These are phyloP conservation scores for Urocolius indicus DNA, from an alignment of 2,113 vertebrate genomes.

Conservation along the genomic window DNA sequence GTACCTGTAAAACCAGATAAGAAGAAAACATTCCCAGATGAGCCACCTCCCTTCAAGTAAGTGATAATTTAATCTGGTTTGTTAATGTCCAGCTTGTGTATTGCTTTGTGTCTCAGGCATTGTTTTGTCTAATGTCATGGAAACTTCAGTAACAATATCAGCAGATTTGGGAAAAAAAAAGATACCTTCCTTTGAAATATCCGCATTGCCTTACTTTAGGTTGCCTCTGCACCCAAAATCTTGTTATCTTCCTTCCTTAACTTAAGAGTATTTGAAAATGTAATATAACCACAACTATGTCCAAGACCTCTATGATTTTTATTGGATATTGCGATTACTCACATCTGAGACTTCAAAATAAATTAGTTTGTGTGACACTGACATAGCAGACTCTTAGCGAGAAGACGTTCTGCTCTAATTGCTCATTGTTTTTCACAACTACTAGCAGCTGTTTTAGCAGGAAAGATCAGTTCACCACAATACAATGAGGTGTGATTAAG, in stretches of 20 bases:
- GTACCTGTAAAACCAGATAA: not conserved
- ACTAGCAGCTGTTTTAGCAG: not conserved
- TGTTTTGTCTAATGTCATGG: not conserved
- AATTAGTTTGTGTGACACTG: not conserved
- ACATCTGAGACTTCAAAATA: constrained; percentile 1
- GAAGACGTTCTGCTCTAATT: not conserved
- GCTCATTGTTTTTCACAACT: not conserved
- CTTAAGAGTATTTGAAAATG: constrained; percentile 6
- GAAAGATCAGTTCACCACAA: not conserved
- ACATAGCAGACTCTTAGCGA: not conserved
- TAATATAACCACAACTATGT: not conserved
- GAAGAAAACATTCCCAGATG: not conserved
- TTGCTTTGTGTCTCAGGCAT: not conserved
- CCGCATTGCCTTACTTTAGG: not conserved
- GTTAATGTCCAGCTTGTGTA: not conserved
- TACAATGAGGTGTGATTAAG: not conserved
- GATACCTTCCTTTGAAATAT: not conserved
- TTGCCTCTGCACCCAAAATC: not conserved
- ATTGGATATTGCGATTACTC: not conserved
- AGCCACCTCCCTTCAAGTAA: not conserved
- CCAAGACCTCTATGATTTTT: not conserved
- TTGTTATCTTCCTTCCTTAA: not conserved
- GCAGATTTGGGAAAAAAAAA: not conserved
- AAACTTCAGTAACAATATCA: not conserved
- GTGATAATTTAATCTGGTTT: constrained; percentile 2